Evolutionary conservation across 2,113 vertebrate species (phyloP).

Genomic region (Campylomormyrus tamandua): DNA sequence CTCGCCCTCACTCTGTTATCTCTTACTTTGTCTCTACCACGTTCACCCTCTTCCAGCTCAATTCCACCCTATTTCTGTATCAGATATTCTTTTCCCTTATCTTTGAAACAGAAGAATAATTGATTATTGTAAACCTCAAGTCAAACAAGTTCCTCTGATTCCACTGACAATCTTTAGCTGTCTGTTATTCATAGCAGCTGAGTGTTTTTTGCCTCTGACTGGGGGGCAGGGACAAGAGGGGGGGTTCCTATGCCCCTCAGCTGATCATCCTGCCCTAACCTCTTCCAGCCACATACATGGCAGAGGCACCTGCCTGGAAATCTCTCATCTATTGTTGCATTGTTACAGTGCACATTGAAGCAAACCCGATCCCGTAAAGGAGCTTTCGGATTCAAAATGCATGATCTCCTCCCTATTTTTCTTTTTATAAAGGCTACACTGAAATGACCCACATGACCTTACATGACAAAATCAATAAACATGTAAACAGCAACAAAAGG

Average conservation of each 20-base stretch:
- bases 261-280: not conserved
- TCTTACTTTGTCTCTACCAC: not conserved
- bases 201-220: not conserved
- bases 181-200: slow-evolving; percentile 34
- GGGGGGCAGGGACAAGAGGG: not conserved
- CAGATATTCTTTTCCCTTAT: not conserved
- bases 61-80: not conserved
- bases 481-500: not conserved
- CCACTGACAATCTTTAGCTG: slow-evolving; percentile 29
- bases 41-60: not conserved
- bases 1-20: slow-evolving; percentile 23
- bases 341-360: not conserved
- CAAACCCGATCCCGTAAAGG: not conserved
- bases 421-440: not conserved
- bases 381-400: not conserved
- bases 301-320: not conserved
- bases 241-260: not conserved
- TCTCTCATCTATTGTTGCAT: not conserved
- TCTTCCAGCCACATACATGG: slow-evolving; percentile 5
- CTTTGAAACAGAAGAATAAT: not conserved
- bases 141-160: slow-evolving; percentile 6
- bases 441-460: not conserved
- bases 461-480: not conserved
- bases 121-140: not conserved
- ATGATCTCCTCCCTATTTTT: not conserved